Percentiles rank a stretch among this genome's conserved stretches.
These are phyloP conservation scores for Hyposmocoma kahamanoa DNA, from an alignment of 1,140 invertebrate genomes.

Conservation along the genomic window DNA sequence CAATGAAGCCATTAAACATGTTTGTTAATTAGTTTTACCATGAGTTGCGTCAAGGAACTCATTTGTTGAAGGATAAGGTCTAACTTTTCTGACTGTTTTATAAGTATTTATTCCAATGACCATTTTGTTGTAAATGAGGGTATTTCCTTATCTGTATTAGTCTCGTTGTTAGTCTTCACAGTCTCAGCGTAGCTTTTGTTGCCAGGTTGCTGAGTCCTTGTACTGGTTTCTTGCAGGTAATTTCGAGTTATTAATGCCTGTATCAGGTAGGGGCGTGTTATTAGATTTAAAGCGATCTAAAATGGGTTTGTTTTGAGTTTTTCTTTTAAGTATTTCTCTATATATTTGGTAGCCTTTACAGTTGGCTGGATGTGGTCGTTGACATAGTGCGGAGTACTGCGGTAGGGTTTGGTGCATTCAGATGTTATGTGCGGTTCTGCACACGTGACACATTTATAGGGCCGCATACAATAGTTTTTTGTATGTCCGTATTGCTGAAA, in stretches of 20 bases:
- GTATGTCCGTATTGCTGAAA: conserved; percentile 25
- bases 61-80: conserved; percentile 27
- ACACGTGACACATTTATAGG: conserved; percentile 18
- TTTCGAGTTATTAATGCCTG: not conserved
- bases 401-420: conserved; percentile 12
- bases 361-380: conserved; percentile 10
- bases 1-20: conserved; percentile 14
- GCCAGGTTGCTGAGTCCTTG: not conserved
- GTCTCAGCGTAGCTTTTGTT: not conserved
- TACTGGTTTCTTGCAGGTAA: not conserved
- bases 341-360: conserved; percentile 1
- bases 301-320: not conserved
- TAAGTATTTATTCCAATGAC: conserved; percentile 14
- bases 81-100: conserved; percentile 22
- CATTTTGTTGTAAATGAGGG: not conserved
- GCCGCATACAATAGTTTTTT: conserved; percentile 23
- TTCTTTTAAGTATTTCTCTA: conserved; percentile 1
- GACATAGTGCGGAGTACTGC: conserved; percentile 11
- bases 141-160: not conserved
- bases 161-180: not conserved
- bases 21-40: conserved; percentile 16
- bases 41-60: conserved; percentile 21
- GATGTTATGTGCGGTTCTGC: conserved; percentile 10
- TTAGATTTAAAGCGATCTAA: too few species aligned
- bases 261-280: too few species aligned